Evolutionary conservation across 2,888 invertebrate species (phyloP), one percentile per base, ranked within the genome.

Genomic region (Cenopis cana): DNA sequence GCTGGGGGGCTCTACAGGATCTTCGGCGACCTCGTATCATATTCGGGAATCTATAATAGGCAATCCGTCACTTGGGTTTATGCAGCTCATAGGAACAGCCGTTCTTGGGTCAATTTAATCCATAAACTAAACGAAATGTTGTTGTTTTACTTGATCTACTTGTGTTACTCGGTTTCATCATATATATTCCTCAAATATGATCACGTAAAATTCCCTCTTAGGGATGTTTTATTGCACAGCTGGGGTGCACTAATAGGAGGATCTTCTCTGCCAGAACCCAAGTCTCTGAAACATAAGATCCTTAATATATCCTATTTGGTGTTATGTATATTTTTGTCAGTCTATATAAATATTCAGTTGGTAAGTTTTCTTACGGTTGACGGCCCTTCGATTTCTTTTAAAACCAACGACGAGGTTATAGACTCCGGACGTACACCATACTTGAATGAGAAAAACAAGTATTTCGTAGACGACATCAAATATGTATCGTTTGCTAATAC

Each of bases 1-100:
- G 89, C 87, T 10, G 91, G 93, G 0, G 92, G 91, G 0, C 74
- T 88, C 0, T 90, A 88, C 41, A 82, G 87, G 70, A 74, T 86
- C 3, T 90, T 84, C 50, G 89, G 87, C 9, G 82, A 88, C n/a
- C 2, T 72, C 0, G 85, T 92, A 0, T 82, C 80, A 4, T 93
- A 91, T 73, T 90, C 91, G 1, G 91, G 91, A 0, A 69, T 85
- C 1, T 91, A 92, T 68, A 78, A 78, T 0, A 78, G 81, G 20
- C 89, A 91, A 77, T 76, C 78, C 0, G 72, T 88, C 1, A 74
- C 83, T 54, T 92, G 90, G 90, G 77, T 85, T 0, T 92, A 91
- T 60, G 74, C 81, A 8, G 86, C 81, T 0, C 81, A 88, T 70
- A 80, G 91, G 76, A 73, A 73, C 0, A 75, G 77, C 1, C 81